phyloP scores from a whole-genome alignment of 30 jellyfish, hydroid and myxozoan genomes.

The Cassiopea andromeda region DNA sequence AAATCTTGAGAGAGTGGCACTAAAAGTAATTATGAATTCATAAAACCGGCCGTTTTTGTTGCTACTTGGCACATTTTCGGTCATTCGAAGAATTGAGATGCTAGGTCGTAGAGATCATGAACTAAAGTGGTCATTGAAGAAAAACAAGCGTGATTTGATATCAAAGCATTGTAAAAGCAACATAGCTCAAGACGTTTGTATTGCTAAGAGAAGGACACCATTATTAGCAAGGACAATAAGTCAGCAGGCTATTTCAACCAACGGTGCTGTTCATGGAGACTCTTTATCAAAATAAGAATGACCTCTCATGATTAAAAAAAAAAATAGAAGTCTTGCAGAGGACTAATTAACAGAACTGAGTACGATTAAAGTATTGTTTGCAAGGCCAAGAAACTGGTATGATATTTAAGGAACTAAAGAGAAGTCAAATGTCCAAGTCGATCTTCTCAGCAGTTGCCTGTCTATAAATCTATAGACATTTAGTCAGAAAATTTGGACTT shows the following conservation, averaged over 20 bases:
- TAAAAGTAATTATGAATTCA: too few species aligned
- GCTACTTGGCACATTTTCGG: too few species aligned
- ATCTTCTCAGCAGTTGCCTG: background rate
- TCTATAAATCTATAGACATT: background rate
- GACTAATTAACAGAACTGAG: slow-evolving; percentile 39
- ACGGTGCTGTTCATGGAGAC: slow-evolving; percentile 17
- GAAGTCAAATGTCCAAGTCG: background rate
- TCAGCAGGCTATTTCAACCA: slow-evolving; percentile 39
- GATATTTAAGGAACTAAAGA: background rate
- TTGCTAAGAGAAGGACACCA: background rate
- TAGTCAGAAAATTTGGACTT: too few species aligned
- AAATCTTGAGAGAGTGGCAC: too few species aligned
- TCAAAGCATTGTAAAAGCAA: background rate
- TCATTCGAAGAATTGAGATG: too few species aligned
- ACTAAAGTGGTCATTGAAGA: too few species aligned
- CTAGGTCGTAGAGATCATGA: too few species aligned
- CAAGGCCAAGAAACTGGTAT: background rate
- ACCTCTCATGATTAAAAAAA: slow-evolving; percentile 24
- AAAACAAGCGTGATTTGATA: too few species aligned
- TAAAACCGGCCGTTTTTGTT: too few species aligned
- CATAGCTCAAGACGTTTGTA: background rate
- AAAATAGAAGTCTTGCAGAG: slow-evolving; percentile 12
- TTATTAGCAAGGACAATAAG: slow-evolving; percentile 26
- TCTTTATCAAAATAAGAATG: slow-evolving; percentile 24
- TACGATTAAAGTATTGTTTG: slow-evolving; percentile 31